Conservation (phyloP, 2,888 invertebrate species). For the Blastobasis lacticolella region DNA sequence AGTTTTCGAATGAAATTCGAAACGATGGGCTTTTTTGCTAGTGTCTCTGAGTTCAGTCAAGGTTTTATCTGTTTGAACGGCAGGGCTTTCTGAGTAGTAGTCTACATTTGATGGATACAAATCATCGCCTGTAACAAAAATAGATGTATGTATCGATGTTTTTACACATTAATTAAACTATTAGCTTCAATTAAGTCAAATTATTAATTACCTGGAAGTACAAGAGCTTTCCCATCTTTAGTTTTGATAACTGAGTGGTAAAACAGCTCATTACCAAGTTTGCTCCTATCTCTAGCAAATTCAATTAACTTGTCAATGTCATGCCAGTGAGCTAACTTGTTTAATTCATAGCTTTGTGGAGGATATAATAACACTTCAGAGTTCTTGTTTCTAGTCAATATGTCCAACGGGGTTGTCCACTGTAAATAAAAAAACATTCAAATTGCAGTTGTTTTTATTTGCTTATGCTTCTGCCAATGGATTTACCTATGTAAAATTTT, state of each 20-base stretch:
- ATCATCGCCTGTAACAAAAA: conserved; percentile 58
- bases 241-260: conserved; percentile 72
- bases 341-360: conserved; percentile 86
- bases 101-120: conserved; percentile 58
- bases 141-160: too few relatives aligned
- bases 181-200: not conserved
- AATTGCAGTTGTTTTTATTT: not conserved
- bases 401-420: conserved; percentile 78
- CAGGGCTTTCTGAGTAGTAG: conserved; percentile 29
- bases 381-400: conserved; percentile 49
- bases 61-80: conserved; percentile 37
- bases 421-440: conserved; percentile 41
- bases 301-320: conserved; percentile 72
- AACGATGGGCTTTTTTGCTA: conserved; percentile 38
- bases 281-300: conserved; percentile 74
- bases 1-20: conserved; percentile 25
- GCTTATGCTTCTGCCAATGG: not conserved
- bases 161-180: too few relatives aligned
- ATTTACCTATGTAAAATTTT: not conserved
- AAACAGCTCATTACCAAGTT: conserved; percentile 64
- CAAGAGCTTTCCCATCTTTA: conserved; percentile 71
- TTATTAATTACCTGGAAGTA: conserved; percentile 74
- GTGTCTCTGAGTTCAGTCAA: conserved; percentile 42
- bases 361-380: conserved; percentile 74
- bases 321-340: conserved; percentile 71